Conservation (phyloP, 2,113 vertebrate species). For the Hystrix cristata region DNA sequence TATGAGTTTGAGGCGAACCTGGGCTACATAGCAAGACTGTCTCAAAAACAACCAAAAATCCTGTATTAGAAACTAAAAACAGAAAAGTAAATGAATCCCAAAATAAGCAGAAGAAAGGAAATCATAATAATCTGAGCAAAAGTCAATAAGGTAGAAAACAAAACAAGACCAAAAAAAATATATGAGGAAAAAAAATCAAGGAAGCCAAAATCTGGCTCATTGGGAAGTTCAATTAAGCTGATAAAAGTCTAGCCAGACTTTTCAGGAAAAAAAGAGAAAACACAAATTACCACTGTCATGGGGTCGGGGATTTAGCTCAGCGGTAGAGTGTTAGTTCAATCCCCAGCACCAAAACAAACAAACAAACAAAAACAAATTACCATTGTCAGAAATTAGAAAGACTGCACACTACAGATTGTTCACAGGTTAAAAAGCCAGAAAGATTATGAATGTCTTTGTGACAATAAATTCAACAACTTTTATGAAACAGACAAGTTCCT, state of each 20-base stretch:
- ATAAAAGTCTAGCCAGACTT: background rate
- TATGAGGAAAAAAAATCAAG: no score
- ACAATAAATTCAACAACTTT: background rate
- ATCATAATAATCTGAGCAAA: background rate
- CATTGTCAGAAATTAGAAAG: background rate
- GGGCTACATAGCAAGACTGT: background rate
- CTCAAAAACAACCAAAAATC: background rate
- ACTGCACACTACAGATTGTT: background rate
- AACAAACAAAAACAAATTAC: no score
- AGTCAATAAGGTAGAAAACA: background rate
- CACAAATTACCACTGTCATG: background rate
- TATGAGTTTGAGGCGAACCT: background rate
- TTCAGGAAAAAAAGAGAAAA: no score
- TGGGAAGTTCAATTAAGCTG: background rate
- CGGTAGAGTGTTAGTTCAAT: no score
- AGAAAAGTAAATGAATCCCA: background rate
- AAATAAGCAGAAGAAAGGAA: background rate
- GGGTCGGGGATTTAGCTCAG: no score
- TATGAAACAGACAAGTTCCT: no score
- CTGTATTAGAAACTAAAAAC: background rate
- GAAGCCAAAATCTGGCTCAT: background rate
- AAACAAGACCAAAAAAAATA: background rate
- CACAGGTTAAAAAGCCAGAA: background rate
- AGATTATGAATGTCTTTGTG: background rate
- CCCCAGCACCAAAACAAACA: no score